These are phyloP conservation scores for Colistium nudipinnis DNA, from an alignment of 2,113 vertebrate genomes.

Conservation along the genomic window DNA sequence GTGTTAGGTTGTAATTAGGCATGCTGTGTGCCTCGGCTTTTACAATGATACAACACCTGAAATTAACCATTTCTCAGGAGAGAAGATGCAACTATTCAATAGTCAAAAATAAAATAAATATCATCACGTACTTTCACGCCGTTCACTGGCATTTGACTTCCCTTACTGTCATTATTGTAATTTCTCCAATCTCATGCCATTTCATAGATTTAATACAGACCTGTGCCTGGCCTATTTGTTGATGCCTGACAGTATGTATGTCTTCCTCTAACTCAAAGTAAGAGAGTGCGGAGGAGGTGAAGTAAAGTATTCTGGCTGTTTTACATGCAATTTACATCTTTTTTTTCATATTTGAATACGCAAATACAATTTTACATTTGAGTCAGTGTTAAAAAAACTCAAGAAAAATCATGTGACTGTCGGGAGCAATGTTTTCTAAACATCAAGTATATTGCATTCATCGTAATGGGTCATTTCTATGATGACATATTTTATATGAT, in stretches of 20 bases:
- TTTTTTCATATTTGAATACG: slow-evolving; percentile 61
- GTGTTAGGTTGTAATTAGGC: slow-evolving; percentile 45
- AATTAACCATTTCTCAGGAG: neutral
- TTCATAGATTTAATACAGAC: no score
- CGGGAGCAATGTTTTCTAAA: neutral
- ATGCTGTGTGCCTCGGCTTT: slow-evolving; percentile 29
- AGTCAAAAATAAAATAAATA: neutral
- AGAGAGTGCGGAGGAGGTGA: neutral
- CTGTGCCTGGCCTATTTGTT: no score
- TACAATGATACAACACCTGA: slow-evolving; percentile 38
- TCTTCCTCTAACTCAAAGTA: neutral
- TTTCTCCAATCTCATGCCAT: slow-evolving; percentile 2
- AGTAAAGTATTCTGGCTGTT: slow-evolving; percentile 25
- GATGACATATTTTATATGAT: no score
- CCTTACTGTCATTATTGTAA: neutral
- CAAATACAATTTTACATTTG: slow-evolving; percentile 46
- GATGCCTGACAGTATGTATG: neutral
- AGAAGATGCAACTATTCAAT: neutral
- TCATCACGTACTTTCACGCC: no score
- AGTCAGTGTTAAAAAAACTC: slow-evolving; percentile 12
- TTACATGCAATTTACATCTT: slow-evolving; percentile 56
- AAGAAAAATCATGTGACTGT: neutral
- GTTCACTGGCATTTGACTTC: neutral
- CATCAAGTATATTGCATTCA: no score
- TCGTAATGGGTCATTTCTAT: no score